Conservation (phyloP, 2,888 invertebrate species). For the Agrilus cyanescens region DNA sequence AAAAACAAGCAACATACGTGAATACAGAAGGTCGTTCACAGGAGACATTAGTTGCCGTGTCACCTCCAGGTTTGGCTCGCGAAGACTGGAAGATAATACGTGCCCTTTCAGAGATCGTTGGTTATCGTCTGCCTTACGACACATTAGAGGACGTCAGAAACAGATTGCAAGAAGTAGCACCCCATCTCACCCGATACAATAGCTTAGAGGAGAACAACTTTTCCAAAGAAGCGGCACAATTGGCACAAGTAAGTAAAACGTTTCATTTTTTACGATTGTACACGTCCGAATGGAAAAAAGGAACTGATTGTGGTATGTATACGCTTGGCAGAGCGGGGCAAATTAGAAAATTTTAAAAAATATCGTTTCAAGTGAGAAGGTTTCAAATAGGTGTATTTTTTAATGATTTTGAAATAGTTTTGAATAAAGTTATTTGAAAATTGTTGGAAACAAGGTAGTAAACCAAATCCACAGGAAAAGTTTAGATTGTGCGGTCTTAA, state of each 20-base stretch:
- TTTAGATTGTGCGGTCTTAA: too few species aligned
- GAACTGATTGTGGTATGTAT: too few species aligned
- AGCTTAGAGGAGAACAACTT: slow-evolving; percentile 75
- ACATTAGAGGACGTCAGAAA: slow-evolving; percentile 68
- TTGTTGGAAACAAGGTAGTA: too few species aligned
- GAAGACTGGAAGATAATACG: slow-evolving; percentile 98
- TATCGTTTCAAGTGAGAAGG: too few species aligned
- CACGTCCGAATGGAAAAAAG: too few species aligned
- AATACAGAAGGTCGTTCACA: slow-evolving; percentile 97
- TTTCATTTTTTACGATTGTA: too few species aligned
- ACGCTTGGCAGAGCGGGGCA: too few species aligned
- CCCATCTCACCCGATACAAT: slow-evolving; percentile 78
- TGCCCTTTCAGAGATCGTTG: slow-evolving; percentile 84
- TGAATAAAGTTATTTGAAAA: too few species aligned
- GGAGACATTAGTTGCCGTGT: slow-evolving; percentile 74
- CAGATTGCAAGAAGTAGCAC: slow-evolving; percentile 76
- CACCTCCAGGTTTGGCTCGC: slow-evolving; percentile 85
- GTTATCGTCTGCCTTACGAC: slow-evolving; percentile 64
- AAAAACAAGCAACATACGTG: slow-evolving; percentile 94
- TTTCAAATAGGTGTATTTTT: too few species aligned
- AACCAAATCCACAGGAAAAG: too few species aligned
- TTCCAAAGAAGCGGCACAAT: slow-evolving; percentile 65
- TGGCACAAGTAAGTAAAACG: slow-evolving; percentile 45
- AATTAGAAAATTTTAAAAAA: too few species aligned
- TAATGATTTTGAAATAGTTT: too few species aligned